Evolutionary conservation across 2,888 invertebrate genomes (phyloP).

Genomic region (Dendrolimus houi): DNA sequence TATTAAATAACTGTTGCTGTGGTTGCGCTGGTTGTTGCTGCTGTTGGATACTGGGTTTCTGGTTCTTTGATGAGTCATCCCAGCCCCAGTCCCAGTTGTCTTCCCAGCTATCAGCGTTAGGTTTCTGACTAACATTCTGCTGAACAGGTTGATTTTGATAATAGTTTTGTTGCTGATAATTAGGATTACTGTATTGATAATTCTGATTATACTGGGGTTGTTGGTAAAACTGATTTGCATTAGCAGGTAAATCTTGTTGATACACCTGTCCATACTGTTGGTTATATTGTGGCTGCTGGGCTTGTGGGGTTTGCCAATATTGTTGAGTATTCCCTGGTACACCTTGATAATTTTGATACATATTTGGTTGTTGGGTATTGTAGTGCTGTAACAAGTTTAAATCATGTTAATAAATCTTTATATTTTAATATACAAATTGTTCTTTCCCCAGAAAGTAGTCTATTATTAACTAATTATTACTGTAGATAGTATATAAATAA

Average conservation of each 20-base stretch:
- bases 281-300: constrained; percentile 47
- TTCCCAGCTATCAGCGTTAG: constrained; percentile 53
- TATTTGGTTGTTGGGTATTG: constrained; percentile 14
- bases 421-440: too few relatives aligned
- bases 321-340: constrained; percentile 15
- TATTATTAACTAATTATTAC: too few relatives aligned
- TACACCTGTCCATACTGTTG: constrained; percentile 62
- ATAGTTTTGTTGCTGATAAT: constrained; percentile 46
- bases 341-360: constrained; percentile 12
- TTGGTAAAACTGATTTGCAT: constrained; percentile 52
- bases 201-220: constrained; percentile 40
- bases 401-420: not conserved
- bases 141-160: constrained; percentile 41
- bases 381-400: constrained; percentile 11
- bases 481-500: too few relatives aligned
- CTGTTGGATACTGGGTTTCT: constrained; percentile 9
- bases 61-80: constrained; percentile 70
- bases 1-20: constrained; percentile 35
- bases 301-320: constrained; percentile 13
- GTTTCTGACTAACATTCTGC: constrained; percentile 34
- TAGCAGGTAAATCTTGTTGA: constrained; percentile 43
- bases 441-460: too few relatives aligned
- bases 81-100: constrained; percentile 79
- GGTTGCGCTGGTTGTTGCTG: constrained; percentile 18
- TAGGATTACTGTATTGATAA: constrained; percentile 35